phyloP scores from a whole-genome alignment of 1,140 invertebrate genomes.

The Eumaeus atala region DNA sequence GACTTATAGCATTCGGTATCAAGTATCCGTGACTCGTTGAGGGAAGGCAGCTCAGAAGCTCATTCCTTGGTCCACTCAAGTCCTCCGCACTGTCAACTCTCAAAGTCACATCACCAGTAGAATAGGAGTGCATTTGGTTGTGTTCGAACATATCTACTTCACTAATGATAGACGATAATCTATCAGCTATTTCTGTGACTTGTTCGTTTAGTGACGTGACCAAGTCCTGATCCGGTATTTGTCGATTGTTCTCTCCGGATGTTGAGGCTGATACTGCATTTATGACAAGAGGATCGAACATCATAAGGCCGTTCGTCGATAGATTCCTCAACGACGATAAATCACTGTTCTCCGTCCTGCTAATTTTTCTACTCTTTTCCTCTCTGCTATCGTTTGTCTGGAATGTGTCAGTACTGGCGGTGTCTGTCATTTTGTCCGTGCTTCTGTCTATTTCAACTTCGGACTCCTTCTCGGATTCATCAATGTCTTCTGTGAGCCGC shows the following conservation, averaged over 20 bases:
- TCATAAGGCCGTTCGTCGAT: constrained; percentile 67
- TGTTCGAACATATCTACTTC: constrained; percentile 55
- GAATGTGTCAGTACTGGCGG: constrained; percentile 49
- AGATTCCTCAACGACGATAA: constrained; percentile 60
- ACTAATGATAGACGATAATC: constrained; percentile 59
- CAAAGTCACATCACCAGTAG: constrained; percentile 60
- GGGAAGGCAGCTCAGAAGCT: constrained; percentile 60
- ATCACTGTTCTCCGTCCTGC: constrained; percentile 51
- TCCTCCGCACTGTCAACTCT: constrained; percentile 45
- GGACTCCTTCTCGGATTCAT: constrained; percentile 32
- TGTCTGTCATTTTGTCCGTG: constrained; percentile 31
- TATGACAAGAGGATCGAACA: constrained; percentile 69
- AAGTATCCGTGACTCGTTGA: constrained; percentile 75
- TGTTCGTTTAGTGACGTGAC: constrained; percentile 69
- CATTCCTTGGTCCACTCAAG: constrained; percentile 49
- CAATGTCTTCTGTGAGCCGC: constrained; percentile 41
- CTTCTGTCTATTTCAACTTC: constrained; percentile 27
- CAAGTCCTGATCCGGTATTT: constrained; percentile 59
- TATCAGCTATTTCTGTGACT: constrained; percentile 68
- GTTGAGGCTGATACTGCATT: constrained; percentile 49
- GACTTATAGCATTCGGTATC: constrained; percentile 74
- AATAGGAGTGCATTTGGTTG: constrained; percentile 56
- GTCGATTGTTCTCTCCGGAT: constrained; percentile 42
- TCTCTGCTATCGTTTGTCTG: constrained; percentile 42
- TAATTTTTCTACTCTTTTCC: constrained; percentile 54